Evolutionary conservation across 2,113 vertebrate genomes (phyloP).

Genomic region (Passer montanus): DNA sequence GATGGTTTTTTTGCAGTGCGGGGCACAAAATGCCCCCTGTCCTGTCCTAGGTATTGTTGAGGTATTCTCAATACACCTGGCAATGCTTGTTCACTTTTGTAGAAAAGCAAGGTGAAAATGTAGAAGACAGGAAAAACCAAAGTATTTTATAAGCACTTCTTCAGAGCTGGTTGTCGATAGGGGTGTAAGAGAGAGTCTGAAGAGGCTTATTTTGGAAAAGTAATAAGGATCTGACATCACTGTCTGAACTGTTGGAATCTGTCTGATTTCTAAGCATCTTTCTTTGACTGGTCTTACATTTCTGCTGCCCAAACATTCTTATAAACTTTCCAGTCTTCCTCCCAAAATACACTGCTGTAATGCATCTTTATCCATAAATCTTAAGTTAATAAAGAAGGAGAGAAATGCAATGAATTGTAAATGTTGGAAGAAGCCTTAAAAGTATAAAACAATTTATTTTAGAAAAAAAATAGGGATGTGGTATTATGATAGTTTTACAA

Average conservation of each 20-base stretch:
- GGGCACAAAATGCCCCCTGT: rapidly evolving
- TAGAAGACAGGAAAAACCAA: not conserved
- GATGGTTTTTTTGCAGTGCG: not conserved
- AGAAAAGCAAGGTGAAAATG: not conserved
- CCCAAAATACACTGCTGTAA: conserved; percentile 1
- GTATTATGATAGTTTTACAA: not conserved
- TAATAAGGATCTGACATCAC: conserved; percentile 31
- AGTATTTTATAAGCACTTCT: not conserved
- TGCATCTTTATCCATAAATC: not conserved
- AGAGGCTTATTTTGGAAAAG: conserved; percentile 23
- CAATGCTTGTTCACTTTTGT: not conserved
- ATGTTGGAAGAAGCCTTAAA: not conserved
- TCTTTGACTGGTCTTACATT: conserved; percentile 9
- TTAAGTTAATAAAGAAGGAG: not conserved
- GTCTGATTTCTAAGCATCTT: conserved; percentile 34
- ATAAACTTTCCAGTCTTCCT: conserved; percentile 37
- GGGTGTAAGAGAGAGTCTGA: not conserved
- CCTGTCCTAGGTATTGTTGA: rapidly evolving
- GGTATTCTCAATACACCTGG: not conserved
- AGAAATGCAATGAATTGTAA: not conserved
- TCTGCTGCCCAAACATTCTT: conserved; percentile 2
- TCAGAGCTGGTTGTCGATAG: not conserved
- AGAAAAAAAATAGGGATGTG: not conserved
- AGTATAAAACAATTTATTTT: not conserved
- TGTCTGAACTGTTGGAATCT: conserved; percentile 39